Base-by-base conservation (phyloP, 1,140 invertebrate species). In the Drosophila aff. region DNA sequence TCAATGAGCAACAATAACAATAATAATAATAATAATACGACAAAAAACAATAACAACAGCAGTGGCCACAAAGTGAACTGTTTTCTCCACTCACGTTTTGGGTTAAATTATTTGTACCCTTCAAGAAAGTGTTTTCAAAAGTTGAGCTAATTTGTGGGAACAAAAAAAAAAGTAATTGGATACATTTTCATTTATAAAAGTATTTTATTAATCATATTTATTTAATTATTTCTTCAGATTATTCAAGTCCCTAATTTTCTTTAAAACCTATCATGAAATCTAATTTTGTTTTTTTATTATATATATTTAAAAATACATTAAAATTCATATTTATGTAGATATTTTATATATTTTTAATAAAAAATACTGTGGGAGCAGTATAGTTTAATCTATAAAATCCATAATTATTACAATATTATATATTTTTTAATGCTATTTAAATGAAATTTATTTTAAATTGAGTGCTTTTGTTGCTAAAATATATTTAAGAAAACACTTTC, bases 1-100 rank as follows among this genome's bases (percentile, higher is more conserved):
- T 71, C 67, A 71, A 69, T 69, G 52, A 71, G 60, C 59, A 63
- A 38, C 74, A 62, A 43, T 28, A 49, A 67, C 44, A 69, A 68
- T 44, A 67, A 60, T 47, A 36, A 67, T 50, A 69, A 68, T 44
- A 50, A 28, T 33, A 66, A 50, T 18, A 62, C n/a, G 13, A 40
- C 4, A 52, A 31, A 28, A 60, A 40, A 62, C 57, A 40, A 40
- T 43, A 47, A 23, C 44, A 67, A 50, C 3, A 38, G 2, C 23
- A 26, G 8, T 9, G 23, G 13, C 23, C 21, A 21, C 26, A 26
- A 44, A 44, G 21, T 66, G 21, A 28, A 66, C 40, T 53, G 40
- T 67, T 69, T 68, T 69, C 62, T 53, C 38, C 67, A 53, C 62
- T 69, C 66, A 66, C 66, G 61, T 52, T 69, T 52, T 65, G 11